Percentiles rank a stretch among this genome's conserved stretches.
phyloP scores from a whole-genome alignment of 1,140 invertebrate species.

The Drosophila punjabiensis region DNA sequence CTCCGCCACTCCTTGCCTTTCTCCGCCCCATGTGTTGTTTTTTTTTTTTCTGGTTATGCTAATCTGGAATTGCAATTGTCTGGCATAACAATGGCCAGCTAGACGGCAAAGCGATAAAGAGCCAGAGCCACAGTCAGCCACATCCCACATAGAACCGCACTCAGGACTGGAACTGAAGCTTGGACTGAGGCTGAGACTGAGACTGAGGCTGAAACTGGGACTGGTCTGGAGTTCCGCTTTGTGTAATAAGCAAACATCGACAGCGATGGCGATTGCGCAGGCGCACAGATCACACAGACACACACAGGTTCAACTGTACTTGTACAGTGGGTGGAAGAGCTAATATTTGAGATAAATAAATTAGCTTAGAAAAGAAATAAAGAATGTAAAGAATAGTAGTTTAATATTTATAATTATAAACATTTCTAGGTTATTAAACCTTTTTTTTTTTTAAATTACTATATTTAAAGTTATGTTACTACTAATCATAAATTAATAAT shows the following conservation, averaged over 20 bases:
- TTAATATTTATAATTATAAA: background rate
- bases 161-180: slow-evolving; percentile 23
- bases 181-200: slow-evolving; percentile 1
- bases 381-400: background rate
- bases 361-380: background rate
- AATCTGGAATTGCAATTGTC: slow-evolving; percentile 54
- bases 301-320: slow-evolving; percentile 6
- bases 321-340: background rate
- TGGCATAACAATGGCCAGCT: slow-evolving; percentile 56
- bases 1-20: slow-evolving; percentile 27
- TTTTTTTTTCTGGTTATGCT: slow-evolving; percentile 50
- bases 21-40: slow-evolving; percentile 2
- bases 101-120: slow-evolving; percentile 39
- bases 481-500: too few species aligned
- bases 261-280: slow-evolving; percentile 49
- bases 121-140: slow-evolving; percentile 17
- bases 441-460: too few species aligned
- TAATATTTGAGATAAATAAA: background rate
- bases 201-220: slow-evolving; percentile 20
- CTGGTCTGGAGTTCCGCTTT: slow-evolving; percentile 74
- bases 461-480: too few species aligned
- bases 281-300: slow-evolving; percentile 27
- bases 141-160: slow-evolving; percentile 46
- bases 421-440: too few species aligned
- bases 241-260: slow-evolving; percentile 63